Evolutionary conservation across 1,140 invertebrate species (phyloP).

Genomic region (Zaprionus capensis): DNA sequence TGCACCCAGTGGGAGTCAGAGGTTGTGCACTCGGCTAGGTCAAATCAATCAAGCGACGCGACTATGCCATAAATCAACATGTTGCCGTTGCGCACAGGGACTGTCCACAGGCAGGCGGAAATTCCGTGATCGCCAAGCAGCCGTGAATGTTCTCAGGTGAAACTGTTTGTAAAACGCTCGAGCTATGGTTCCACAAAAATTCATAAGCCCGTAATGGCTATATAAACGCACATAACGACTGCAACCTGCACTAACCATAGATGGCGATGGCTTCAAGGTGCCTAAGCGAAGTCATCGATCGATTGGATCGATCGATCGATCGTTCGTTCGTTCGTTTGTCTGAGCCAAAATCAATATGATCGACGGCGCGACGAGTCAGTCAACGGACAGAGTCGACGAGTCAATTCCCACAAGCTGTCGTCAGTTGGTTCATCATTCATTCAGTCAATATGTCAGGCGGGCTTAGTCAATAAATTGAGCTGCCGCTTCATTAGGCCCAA

Average conservation of each 20-base stretch:
- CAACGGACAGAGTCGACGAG: constrained; percentile 34
- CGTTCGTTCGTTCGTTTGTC: neutral
- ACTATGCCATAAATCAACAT: constrained; percentile 55
- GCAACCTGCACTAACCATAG: constrained; percentile 56
- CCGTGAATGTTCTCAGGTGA: constrained; percentile 58
- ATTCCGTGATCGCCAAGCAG: constrained; percentile 60
- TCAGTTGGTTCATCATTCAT: constrained; percentile 54
- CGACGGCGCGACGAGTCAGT: constrained; percentile 27
- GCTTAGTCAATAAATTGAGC: constrained; percentile 78
- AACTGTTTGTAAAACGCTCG: constrained; percentile 41
- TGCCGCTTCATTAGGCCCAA: constrained; percentile 70
- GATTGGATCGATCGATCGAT: neutral
- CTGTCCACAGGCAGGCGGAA: constrained; percentile 47
- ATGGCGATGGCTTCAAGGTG: constrained; percentile 71
- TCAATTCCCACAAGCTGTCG: constrained; percentile 75
- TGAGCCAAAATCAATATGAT: constrained; percentile 62
- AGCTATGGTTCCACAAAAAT: constrained; percentile 32
- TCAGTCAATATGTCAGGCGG: constrained; percentile 68
- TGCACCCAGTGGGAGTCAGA: constrained; percentile 11
- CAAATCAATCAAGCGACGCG: constrained; percentile 60
- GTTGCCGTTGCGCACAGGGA: constrained; percentile 4
- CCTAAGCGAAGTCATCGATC: constrained; percentile 32
- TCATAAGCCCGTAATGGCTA: constrained; percentile 63
- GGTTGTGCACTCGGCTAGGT: constrained; percentile 52
- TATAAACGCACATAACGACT: constrained; percentile 62